Evolutionary conservation across 2,113 vertebrate genomes (phyloP).

Genomic region (Pimephales promelas): DNA sequence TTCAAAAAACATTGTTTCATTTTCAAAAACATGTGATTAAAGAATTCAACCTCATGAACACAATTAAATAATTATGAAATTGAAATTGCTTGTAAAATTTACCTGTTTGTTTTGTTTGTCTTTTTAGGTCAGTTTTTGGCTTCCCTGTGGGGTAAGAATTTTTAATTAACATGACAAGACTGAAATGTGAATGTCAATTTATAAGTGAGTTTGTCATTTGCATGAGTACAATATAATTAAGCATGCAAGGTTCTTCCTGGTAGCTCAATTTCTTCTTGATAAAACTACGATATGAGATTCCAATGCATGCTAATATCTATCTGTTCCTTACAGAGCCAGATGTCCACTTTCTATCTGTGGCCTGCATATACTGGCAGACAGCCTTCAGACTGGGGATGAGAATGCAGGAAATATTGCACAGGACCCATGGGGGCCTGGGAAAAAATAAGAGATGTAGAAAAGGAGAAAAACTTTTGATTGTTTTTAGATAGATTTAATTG

Average conservation of each 20-base stretch:
- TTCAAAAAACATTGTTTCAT: too few relatives aligned
- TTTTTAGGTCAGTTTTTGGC: fast-evolving
- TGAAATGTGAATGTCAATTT: not conserved
- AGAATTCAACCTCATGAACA: too few relatives aligned
- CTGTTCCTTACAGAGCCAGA: not conserved
- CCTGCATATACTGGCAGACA: not conserved
- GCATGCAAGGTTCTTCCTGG: not conserved
- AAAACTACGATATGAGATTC: too few relatives aligned
- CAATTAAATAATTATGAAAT: too few relatives aligned
- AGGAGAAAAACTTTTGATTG: not conserved
- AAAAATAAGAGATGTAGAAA: conserved; percentile 37
- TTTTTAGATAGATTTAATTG: not conserved
- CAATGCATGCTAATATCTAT: not conserved
- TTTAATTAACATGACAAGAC: not conserved
- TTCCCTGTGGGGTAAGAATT: not conserved
- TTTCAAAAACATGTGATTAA: too few relatives aligned
- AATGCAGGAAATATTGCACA: conserved; percentile 29
- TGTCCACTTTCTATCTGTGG: conserved; percentile 45
- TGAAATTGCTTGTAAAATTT: not conserved
- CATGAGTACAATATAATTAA: not conserved
- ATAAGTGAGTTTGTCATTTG: not conserved
- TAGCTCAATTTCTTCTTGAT: not conserved
- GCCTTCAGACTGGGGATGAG: conserved; percentile 60
- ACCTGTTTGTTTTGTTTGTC: not conserved
- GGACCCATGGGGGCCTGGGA: conserved; percentile 54